Evolutionary conservation across 2,797 vertebrate genomes (phyloP), one percentile per base, ranked within the genome.

Genomic region (Loriculus beryllinus): DNA sequence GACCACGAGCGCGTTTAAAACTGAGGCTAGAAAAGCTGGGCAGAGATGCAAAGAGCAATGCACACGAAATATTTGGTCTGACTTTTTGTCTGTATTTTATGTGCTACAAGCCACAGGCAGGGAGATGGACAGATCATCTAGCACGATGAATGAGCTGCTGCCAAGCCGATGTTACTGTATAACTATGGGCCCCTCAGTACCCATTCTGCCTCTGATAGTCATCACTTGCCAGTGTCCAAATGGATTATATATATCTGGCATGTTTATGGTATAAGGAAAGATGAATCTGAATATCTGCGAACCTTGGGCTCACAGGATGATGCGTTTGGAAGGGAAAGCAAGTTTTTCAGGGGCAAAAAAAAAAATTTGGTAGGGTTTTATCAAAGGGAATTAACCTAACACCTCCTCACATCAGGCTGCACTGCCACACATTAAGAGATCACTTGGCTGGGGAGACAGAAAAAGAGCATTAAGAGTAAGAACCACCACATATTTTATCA

Each of bases 211-310:
- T 95, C 89, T 92, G 90, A 97, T 79, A 95, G 95, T 92, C 95
- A 95, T 95, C 95, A 60, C 87, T 96, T 95, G 93, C 95, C 90
- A 86, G 88, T 80, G 95, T 94, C 91, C 93, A 92, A 97, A 92
- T 93, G 88, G 80, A 94, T 95, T 96, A 92, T 82, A 90, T 92
- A 76, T 90, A 76, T 94, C 60, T 96, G 92, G 94, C 92, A 90
- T 96, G 92, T 95, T 96, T 97, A 92, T 88, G 77, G 82, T 92
- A 93, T 80, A 92, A 90, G 92, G 92, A 45, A 95, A 95, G 92
- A 94, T 86, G 71, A 96, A 96, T 94, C 90, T 96, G 92, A 96
- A 93, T 96, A 94, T 96, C 90, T 89, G 74, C 1, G 6, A 94
- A 96, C 83, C 91, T 94, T 96, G 93, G 90, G 92, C 85, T 90